Evolutionary conservation across 2,888 invertebrate species (phyloP).

Genomic region (Eupithecia tripunctaria): DNA sequence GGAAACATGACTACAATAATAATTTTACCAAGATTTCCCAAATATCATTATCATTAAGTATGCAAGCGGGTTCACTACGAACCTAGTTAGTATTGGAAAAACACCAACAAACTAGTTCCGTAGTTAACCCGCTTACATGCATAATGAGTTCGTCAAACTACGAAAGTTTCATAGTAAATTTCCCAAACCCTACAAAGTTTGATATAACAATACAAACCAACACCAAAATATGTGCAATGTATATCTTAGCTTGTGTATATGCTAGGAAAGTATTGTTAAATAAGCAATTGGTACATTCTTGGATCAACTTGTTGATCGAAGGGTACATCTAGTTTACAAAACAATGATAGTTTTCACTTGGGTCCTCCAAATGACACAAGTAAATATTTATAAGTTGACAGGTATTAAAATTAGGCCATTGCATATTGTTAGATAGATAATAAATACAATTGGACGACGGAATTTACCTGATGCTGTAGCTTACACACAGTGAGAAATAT

Average conservation of each 20-base stretch:
- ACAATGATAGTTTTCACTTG: background rate
- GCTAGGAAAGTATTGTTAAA: background rate
- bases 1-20: background rate
- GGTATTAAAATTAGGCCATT: conserved; percentile 15
- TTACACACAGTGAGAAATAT: background rate
- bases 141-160: background rate
- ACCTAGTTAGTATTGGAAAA: background rate
- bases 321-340: background rate
- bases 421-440: background rate
- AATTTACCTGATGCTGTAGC: background rate
- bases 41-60: background rate
- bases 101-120: background rate
- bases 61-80: background rate
- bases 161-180: background rate
- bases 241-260: background rate
- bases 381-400: background rate
- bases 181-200: background rate
- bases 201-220: background rate
- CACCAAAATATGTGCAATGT: background rate
- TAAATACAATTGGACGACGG: background rate
- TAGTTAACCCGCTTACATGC: background rate
- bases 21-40: background rate
- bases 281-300: background rate
- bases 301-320: too few species aligned
- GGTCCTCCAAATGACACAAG: background rate